These are phyloP conservation scores for Parazoanthus atlanticus DNA, from an alignment of 92 coral and sea anemone genomes.

Conservation along the genomic window DNA sequence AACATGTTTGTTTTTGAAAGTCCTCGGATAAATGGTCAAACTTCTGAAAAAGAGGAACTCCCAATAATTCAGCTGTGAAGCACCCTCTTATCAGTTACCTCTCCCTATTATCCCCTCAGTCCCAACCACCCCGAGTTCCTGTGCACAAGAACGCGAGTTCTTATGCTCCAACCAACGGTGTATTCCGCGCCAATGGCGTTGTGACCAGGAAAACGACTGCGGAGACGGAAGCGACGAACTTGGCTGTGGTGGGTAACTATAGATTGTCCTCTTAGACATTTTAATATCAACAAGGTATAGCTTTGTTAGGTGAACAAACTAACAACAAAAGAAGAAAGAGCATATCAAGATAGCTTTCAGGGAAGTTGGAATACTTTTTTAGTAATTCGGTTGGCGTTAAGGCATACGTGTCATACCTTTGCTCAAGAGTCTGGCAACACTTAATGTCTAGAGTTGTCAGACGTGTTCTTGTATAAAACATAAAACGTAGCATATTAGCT, in stretches of 20 bases:
- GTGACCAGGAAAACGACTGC: constrained; percentile 12
- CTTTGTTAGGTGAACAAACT: not conserved
- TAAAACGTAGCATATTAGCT: not conserved
- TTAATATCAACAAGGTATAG: no score
- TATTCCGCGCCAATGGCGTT: not conserved
- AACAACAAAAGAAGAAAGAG: not conserved
- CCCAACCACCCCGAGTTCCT: not conserved
- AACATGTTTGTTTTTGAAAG: no score
- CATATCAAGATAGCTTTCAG: no score
- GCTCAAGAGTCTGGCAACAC: no score
- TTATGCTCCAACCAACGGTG: constrained; percentile 2
- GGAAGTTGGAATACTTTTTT: no score
- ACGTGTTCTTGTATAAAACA: no score
- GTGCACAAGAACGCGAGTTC: not conserved
- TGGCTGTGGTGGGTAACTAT: not conserved
- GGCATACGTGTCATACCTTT: no score
- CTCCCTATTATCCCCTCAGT: not conserved
- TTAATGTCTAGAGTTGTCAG: no score
- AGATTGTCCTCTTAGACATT: not conserved
- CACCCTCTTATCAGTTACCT: not conserved
- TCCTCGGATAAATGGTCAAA: no score
- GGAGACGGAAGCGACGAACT: not conserved
- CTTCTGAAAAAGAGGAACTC: no score
- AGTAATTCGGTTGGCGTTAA: no score
- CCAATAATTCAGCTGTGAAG: no score